These are phyloP conservation scores for Prorops nasuta DNA, from an alignment of 1,140 invertebrate genomes.

Conservation along the genomic window DNA sequence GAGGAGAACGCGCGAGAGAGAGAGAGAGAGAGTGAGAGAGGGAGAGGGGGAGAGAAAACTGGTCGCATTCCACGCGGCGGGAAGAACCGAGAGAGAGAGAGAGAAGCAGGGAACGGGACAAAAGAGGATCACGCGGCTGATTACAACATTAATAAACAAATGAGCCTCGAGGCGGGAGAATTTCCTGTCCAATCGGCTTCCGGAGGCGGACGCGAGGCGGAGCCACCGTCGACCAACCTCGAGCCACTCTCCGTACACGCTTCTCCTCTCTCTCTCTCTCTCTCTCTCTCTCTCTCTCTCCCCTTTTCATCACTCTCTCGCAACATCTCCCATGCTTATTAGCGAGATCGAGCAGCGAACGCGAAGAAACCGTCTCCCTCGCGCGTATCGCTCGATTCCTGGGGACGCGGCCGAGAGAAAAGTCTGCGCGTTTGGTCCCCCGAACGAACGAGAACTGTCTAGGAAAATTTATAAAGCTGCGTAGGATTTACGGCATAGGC, in stretches of 20 bases:
- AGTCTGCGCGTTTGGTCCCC: not conserved
- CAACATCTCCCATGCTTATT: not conserved
- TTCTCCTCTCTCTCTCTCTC: constrained; percentile 21
- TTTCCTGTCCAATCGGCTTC: constrained; percentile 42
- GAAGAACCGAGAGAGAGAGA: constrained; percentile 16
- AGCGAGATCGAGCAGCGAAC: constrained; percentile 1
- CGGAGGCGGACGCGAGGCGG: constrained; percentile 50
- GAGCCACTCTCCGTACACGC: constrained; percentile 13
- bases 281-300: constrained; percentile 4
- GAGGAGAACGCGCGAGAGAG: constrained; percentile 11
- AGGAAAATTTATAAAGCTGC: not conserved
- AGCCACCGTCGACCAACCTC: constrained; percentile 44
- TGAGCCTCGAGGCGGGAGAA: constrained; percentile 52
- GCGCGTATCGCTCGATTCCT: constrained; percentile 6
- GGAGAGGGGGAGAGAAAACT: constrained; percentile 32
- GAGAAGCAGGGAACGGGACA: constrained; percentile 43
- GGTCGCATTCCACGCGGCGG: constrained; percentile 45
- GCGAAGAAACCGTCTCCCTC: not conserved
- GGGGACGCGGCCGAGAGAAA: constrained; percentile 19
- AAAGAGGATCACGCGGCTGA: constrained; percentile 54
- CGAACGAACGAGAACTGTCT: not conserved
- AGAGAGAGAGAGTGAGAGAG: constrained; percentile 6
- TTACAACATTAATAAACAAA: constrained; percentile 60
- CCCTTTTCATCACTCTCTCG: constrained; percentile 4
- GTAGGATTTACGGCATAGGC: not conserved